Percentiles rank a stretch among this genome's conserved stretches.
Conservation (phyloP, 1,140 invertebrate genomes). For the Arion vulgaris region DNA sequence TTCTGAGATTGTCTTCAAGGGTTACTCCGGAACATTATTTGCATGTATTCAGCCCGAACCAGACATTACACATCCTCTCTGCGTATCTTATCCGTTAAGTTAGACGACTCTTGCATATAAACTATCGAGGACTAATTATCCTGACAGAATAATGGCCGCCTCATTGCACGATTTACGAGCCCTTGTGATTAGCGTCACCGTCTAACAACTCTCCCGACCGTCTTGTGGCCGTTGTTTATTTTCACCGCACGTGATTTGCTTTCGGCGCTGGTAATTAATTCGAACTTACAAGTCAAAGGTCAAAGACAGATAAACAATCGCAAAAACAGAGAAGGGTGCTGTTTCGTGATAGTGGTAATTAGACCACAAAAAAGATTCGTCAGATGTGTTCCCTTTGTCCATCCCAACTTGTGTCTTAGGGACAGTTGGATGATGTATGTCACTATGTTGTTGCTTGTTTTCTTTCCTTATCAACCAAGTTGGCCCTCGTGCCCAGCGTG, state of each 20-base stretch:
- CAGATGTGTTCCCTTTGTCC: background rate
- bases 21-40: no score
- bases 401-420: no score
- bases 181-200: slow-evolving; percentile 16
- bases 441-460: no score
- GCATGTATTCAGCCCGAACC: no score
- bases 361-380: background rate
- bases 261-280: slow-evolving; percentile 10
- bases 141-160: slow-evolving; percentile 17
- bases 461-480: no score
- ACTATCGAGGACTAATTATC: slow-evolving; percentile 5
- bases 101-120: background rate
- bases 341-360: background rate
- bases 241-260: slow-evolving; percentile 12
- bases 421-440: no score
- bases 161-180: slow-evolving; percentile 17
- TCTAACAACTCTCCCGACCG: background rate
- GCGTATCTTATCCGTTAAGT: background rate
- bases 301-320: slow-evolving; percentile 5
- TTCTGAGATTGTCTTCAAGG: no score
- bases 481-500: no score
- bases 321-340: background rate
- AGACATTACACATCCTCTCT: background rate
- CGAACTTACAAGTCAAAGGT: slow-evolving; percentile 12
- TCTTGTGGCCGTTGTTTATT: background rate